Evolutionary conservation across 2,113 vertebrate genomes (phyloP), one percentile per base, ranked within the genome.

Genomic region (Centropristis striata): DNA sequence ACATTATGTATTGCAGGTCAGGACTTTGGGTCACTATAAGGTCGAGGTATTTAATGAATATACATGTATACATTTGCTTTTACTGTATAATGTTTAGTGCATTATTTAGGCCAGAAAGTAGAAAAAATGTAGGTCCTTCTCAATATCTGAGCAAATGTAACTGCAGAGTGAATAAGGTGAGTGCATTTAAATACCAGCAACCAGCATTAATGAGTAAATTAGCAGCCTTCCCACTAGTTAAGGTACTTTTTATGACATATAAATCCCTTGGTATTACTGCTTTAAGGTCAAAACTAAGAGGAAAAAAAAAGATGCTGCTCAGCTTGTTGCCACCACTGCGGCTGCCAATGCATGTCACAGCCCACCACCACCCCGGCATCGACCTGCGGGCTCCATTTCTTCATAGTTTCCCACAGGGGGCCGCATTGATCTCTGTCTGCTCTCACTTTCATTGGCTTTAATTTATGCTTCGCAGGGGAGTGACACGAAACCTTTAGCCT

Each of bases 351-450:
- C 60, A 71, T 64, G 57, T 86, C 78, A 59, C 1, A 4, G 63
- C 61, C 60, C 55, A 25, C 8, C 80, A 57, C 25, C 78, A 37
- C 50, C 57, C 47, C 8, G 1, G 1, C 76, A 86, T 84, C 79
- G 65, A 89, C 87, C 83, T 57, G 81, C 36, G 71, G 83, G 64
- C 76, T 85, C 67, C 15, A 14, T 39, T 54, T 69, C 78, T 81
- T 71, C 66, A 72, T 18, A 50, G 61, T 28, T 82, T 66, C 15
- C 70, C 18, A 28, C 69, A 13, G 87, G 76, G 57, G 21, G 59
- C 32, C 2, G 42, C 80, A 88, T 86, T 80, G 84, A 86, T 87
- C 83, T 76, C 53, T 11, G 57, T 64, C 71, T 25, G 72, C 59
- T 53, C 74, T 60, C 81, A 71, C 71, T 73, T 81, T 65, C 4